Base-by-base conservation (phyloP, 1,140 invertebrate species). In the Penaeus indicus region DNA sequence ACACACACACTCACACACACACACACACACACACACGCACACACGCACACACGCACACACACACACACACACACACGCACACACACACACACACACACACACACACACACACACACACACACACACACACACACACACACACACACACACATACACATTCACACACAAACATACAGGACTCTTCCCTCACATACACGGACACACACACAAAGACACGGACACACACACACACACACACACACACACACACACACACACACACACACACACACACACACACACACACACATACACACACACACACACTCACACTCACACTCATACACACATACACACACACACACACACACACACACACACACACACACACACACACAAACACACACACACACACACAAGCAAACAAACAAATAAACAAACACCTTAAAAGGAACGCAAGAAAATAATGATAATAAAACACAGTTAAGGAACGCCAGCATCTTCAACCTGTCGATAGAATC, bases 11-110 rank as follows among this genome's bases (percentile, higher is more conserved):
- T 32, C n/a, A 75, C n/a, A 75, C 10, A 38, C 38, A 38, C 38
- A 69, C 32, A 69, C 32, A 69, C 32, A 69, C 32, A 69, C 32
- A 69, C 32, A 22, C 69, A 85, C 67, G 75, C 84, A 85, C 67
- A 75, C 83, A 84, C 83, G 72, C 83, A 25, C 78, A 47, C 38
- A 60, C 47, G 7, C 22, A 80, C 25, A 42, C 78, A 42, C 19
- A 22, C 42, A 84, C 62, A 84, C 81, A 84, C 27, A 84, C 81
- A 84, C 62, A 84, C 82, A 84, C 82, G 69, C 82, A 64, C 82
- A 84, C 82, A 84, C 82, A 54, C 47, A 54, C 47, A 54, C 47
- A 54, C 47, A 54, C 47, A 54, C 47, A 54, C 47, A 54, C 47
- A 11, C 8, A 54, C 13, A 54, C 13, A 54, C 13, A 54, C 13